A percentile compares a stretch with the other conserved stretches of the same genome.
These are phyloP conservation scores for Cottoperca gobio DNA, from an alignment of 2,797 vertebrate genomes.

Conservation along the genomic window DNA sequence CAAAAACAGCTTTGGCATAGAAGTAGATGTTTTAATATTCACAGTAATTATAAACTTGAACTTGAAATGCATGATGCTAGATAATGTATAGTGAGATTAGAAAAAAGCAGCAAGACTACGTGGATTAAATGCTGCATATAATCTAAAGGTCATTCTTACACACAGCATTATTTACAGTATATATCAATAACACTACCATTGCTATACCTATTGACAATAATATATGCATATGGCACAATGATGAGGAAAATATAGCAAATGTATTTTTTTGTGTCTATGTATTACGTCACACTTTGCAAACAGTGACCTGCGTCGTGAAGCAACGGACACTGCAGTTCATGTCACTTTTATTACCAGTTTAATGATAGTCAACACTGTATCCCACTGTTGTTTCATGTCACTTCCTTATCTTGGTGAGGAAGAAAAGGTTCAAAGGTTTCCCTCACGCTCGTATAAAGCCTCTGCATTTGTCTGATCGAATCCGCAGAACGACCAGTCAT, in stretches of 20 bases:
- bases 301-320: background rate
- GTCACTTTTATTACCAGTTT: background rate
- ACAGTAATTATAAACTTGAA: too few relatives aligned
- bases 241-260: background rate
- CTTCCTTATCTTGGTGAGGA: conserved; percentile 14
- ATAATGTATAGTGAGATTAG: conserved; percentile 30
- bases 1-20: background rate
- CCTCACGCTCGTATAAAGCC: conserved; percentile 35
- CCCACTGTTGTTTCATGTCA: background rate
- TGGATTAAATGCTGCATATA: conserved; percentile 5
- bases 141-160: conserved; percentile 19
- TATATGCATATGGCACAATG: too few relatives aligned
- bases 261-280: background rate
- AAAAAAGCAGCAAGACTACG: conserved; percentile 20
- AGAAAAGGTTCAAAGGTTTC: conserved; percentile 65
- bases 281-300: background rate
- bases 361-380: background rate
- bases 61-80: background rate
- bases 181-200: background rate
- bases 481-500: conserved; percentile 51
- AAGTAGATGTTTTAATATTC: conserved; percentile 11
- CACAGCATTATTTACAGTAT: background rate
- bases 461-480: conserved; percentile 13
- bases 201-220: too few relatives aligned
- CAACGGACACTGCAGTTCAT: background rate